Evolutionary conservation across 2,888 invertebrate species (phyloP).

Genomic region (Meghimatium bilineatum): DNA sequence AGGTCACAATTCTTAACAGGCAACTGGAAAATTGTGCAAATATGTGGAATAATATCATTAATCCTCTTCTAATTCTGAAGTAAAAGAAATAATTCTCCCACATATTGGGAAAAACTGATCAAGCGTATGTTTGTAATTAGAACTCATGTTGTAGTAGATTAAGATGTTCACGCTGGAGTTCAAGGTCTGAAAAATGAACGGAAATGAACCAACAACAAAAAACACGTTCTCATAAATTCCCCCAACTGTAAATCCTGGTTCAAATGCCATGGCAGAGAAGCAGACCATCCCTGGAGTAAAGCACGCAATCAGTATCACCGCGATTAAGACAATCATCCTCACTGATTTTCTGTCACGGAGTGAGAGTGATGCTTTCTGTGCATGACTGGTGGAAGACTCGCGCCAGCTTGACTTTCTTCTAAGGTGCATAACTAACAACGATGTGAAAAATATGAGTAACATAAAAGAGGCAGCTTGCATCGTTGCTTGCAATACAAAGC

Average conservation of each 20-base stretch:
- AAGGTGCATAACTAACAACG: not conserved
- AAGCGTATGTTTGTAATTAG: not conserved
- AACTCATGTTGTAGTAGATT: slow-evolving; percentile 3
- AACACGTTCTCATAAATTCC: not conserved
- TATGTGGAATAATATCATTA: no score
- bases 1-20: no score
- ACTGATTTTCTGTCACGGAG: not conserved
- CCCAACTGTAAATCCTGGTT: not conserved
- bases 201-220: not conserved
- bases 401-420: not conserved
- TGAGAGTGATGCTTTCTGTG: not conserved
- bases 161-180: slow-evolving; percentile 16
- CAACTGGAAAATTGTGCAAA: no score
- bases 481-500: not conserved
- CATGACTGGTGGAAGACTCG: no score
- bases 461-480: not conserved
- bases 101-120: not conserved
- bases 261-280: not conserved
- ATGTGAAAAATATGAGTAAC: not conserved
- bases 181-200: not conserved
- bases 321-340: slow-evolving; percentile 2
- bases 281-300: not conserved
- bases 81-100: no score
- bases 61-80: no score
- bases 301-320: not conserved